These are phyloP conservation scores for Habropoda laboriosa DNA, from an alignment of 1,140 invertebrate genomes.

Conservation along the genomic window DNA sequence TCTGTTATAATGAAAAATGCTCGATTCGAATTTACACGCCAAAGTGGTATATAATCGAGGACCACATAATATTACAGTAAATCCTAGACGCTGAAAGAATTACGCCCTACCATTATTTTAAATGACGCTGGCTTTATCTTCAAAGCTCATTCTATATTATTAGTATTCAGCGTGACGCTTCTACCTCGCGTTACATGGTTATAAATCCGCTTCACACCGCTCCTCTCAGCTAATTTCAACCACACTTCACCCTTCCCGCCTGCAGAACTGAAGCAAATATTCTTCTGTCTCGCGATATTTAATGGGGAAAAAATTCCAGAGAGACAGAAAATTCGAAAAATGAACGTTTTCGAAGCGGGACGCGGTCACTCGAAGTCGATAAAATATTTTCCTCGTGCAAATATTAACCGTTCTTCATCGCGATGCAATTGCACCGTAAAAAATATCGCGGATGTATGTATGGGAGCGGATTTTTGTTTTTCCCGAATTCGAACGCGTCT, in stretches of 20 bases:
- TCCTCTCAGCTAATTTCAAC: constrained; percentile 23
- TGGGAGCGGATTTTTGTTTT: background rate
- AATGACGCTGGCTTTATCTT: constrained; percentile 21
- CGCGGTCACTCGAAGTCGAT: background rate
- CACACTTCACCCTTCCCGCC: no score
- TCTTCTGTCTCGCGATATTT: background rate
- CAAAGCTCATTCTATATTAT: constrained; percentile 21
- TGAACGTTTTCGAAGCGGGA: background rate
- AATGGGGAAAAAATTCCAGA: background rate
- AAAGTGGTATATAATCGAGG: background rate
- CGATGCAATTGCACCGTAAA: background rate
- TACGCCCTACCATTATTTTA: background rate
- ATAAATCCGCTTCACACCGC: constrained; percentile 24
- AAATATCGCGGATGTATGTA: background rate
- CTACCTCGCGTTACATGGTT: constrained; percentile 14
- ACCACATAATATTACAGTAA: background rate
- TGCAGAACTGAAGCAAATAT: no score
- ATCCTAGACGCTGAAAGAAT: background rate
- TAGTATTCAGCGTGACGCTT: constrained; percentile 31
- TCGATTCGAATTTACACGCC: no score
- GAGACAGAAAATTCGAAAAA: background rate
- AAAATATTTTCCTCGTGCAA: constrained; percentile 5
- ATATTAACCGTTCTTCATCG: background rate
- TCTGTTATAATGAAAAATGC: no score
- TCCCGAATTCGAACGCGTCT: background rate